phyloP scores from a whole-genome alignment of 1,140 invertebrate species.

The Drosophila navojoa region DNA sequence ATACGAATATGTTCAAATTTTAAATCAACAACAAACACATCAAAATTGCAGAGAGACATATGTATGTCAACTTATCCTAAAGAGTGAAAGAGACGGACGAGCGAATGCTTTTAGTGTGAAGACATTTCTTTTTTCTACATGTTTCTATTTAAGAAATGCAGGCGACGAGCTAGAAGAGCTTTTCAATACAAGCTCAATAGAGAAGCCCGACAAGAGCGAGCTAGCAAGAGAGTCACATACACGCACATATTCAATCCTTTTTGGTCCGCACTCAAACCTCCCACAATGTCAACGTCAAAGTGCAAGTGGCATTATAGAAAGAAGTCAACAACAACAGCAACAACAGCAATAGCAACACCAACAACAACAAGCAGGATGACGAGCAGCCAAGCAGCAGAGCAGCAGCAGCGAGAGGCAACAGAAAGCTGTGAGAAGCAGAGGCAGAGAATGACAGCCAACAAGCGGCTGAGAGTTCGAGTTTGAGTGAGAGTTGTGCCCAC shows the following conservation, averaged over 20 bases:
- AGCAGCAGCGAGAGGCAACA: slow-evolving; percentile 29
- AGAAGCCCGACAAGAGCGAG: slow-evolving; percentile 12
- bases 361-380: slow-evolving; percentile 35
- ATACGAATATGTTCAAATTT: too few species aligned
- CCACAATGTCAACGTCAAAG: slow-evolving; percentile 76
- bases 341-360: slow-evolving; percentile 53
- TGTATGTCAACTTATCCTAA: slow-evolving; percentile 31
- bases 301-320: slow-evolving; percentile 78
- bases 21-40: slow-evolving; percentile 27
- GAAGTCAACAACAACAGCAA: slow-evolving; percentile 57
- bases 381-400: slow-evolving; percentile 18
- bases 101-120: slow-evolving; percentile 71
- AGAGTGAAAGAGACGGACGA: neutral
- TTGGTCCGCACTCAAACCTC: slow-evolving; percentile 21
- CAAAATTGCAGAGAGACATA: slow-evolving; percentile 25
- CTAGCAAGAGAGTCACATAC: slow-evolving; percentile 1
- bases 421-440: slow-evolving; percentile 46
- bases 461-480: slow-evolving; percentile 7
- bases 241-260: slow-evolving; percentile 7
- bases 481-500: slow-evolving; percentile 26
- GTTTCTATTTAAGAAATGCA: slow-evolving; percentile 71
- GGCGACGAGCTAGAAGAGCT: slow-evolving; percentile 40
- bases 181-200: slow-evolving; percentile 49
- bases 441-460: slow-evolving; percentile 48
- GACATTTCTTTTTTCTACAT: slow-evolving; percentile 59